These are phyloP conservation scores for Eupristina koningsbergeri DNA, from an alignment of 1,140 invertebrate genomes.

Conservation along the genomic window DNA sequence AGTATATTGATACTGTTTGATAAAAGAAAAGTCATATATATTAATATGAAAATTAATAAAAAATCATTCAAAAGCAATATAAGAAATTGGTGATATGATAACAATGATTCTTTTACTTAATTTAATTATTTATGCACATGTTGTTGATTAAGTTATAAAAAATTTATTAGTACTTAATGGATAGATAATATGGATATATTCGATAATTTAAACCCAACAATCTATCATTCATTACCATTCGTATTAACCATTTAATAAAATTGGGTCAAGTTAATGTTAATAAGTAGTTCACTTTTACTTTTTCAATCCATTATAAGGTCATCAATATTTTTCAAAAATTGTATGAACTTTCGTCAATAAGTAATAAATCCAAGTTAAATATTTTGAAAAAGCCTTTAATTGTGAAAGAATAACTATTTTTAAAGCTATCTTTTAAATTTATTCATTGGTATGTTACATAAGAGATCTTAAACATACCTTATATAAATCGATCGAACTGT, in stretches of 20 bases:
- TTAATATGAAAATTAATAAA: too few species aligned
- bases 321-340: neutral
- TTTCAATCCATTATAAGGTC: neutral
- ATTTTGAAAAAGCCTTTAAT: neutral
- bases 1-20: too few species aligned
- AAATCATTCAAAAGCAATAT: neutral
- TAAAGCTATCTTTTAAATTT: neutral
- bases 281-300: neutral
- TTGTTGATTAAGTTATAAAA: neutral
- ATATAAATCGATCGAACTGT: neutral
- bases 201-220: neutral
- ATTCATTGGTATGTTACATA: neutral
- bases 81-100: neutral
- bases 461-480: neutral
- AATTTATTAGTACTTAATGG: neutral
- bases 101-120: neutral
- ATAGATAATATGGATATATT: neutral
- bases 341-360: neutral
- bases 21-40: neutral
- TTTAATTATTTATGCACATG: neutral
- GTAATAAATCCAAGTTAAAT: neutral
- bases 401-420: neutral
- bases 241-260: neutral
- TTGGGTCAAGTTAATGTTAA: conserved; percentile 7
- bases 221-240: neutral